Conservation (phyloP, 35 echinoderm and acorn worm species). For the Heliocidaris tuberculata region DNA sequence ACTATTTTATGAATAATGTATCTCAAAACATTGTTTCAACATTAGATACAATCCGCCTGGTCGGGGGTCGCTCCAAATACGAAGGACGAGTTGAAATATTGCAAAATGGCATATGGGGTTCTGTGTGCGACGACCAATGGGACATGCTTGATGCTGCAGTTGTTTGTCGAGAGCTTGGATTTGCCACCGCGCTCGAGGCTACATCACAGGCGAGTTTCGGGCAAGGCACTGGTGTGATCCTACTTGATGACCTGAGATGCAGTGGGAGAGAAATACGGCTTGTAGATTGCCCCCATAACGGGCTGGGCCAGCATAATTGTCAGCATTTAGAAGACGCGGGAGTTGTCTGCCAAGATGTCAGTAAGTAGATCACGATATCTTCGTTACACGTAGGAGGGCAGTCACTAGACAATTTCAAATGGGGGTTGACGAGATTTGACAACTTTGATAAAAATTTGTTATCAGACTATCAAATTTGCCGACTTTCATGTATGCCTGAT, state of each 20-base stretch:
- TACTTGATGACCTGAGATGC: conserved; percentile 59
- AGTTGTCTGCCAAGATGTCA: conserved; percentile 40
- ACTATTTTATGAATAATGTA: too few relatives aligned
- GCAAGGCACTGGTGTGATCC: conserved; percentile 48
- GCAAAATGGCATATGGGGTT: conserved; percentile 48
- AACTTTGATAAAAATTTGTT: too few relatives aligned
- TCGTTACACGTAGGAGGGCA: background rate
- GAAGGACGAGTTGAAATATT: conserved; percentile 63
- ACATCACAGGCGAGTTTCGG: conserved; percentile 50
- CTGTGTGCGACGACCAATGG: conserved; percentile 60
- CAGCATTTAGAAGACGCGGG: conserved; percentile 63
- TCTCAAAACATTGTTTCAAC: background rate
- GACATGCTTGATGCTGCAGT: conserved; percentile 56
- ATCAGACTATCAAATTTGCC: too few relatives aligned
- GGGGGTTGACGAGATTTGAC: too few relatives aligned
- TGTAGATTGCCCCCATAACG: conserved; percentile 49
- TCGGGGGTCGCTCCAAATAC: conserved; percentile 35
- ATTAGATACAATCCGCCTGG: conserved; percentile 47
- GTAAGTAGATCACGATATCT: background rate
- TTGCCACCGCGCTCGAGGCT: conserved; percentile 16
- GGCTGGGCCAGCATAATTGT: conserved; percentile 48
- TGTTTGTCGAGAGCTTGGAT: conserved; percentile 49
- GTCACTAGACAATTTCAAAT: too few relatives aligned
- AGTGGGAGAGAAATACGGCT: conserved; percentile 51
- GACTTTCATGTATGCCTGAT: too few relatives aligned